Evolutionary conservation across 2,797 vertebrate species (phyloP), one percentile per base, ranked within the genome.

Genomic region (Arnoldichthys spilopterus): DNA sequence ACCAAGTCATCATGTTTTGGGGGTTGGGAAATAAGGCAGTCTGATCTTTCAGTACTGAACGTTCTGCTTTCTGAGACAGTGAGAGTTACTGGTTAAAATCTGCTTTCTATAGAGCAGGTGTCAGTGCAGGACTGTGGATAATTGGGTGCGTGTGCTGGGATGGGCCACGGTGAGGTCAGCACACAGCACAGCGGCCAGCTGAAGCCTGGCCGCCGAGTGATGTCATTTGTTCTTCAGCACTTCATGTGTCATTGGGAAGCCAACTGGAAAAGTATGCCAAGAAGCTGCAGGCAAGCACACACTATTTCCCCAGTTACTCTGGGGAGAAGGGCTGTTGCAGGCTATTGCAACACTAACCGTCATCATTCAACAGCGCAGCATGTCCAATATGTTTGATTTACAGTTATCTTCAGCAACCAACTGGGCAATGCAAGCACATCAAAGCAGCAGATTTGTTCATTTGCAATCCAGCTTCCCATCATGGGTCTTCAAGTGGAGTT

Each of bases 231-330:
- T 76, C 69, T 72, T 74, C 74, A 82, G 70, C 22, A 45, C 58
- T 80, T 79, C 3, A 72, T 73, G 81, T 26, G 58, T 88, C 90
- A 90, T 87, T 88, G 89, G 85, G 83, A 86, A 88, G 84, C 88
- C 88, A 85, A 85, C 89, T 88, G 88, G 43, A 88, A 89, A 90
- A 88, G 90, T 91, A 84, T 89, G 30, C 32, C 16, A 45, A 72
- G 28, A 49, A 34, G 49, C 68, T 71, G 18, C 11, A 53, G 30
- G 30, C 28, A 6, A 71, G 68, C 49, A 37, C 28, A 26, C 18
- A 16, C 43, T 28, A 8, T 7, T 43, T 9, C 68, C 47, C 47
- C 26, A 20, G 61, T 51, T 69, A 51, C 49, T 53, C 49, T 34
- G 12, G 68, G 68, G 12, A 71, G 30, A 53, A 30, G 20, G 45